phyloP scores from a whole-genome alignment of 2,113 vertebrate species.

The Callaeas wilsoni region DNA sequence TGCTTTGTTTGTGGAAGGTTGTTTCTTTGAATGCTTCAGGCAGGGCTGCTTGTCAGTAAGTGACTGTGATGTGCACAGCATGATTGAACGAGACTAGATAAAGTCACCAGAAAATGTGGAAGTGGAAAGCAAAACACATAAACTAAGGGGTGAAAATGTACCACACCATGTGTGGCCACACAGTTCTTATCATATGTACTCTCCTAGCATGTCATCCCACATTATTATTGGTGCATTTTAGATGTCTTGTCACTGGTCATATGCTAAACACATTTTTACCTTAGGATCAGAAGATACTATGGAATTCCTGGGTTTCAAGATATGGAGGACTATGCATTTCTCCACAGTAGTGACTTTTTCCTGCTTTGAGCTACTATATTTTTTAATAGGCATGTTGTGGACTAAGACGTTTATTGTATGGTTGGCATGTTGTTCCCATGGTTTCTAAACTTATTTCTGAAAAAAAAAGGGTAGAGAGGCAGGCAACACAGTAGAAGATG shows the following conservation, averaged over 20 bases:
- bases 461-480: not conserved
- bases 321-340: not conserved
- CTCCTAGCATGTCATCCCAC: not conserved
- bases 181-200: not conserved
- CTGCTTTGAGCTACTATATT: not conserved
- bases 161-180: slow-evolving; percentile 51
- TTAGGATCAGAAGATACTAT: not conserved
- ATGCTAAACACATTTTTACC: not conserved
- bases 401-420: not conserved
- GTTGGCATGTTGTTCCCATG: not conserved
- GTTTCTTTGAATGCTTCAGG: slow-evolving; percentile 73
- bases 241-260: not conserved
- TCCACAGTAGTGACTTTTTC: not conserved
- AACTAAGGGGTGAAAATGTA: slow-evolving; percentile 36
- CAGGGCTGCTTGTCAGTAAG: slow-evolving; percentile 71
- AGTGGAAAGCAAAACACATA: slow-evolving; percentile 60
- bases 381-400: not conserved
- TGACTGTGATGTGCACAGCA: slow-evolving; percentile 60
- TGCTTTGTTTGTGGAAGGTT: slow-evolving; percentile 75
- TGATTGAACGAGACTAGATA: slow-evolving; percentile 71
- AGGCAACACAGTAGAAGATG: not conserved
- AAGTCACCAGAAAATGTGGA: slow-evolving; percentile 63
- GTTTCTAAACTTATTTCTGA: not conserved
- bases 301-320: not conserved
- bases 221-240: not conserved